Conservation (phyloP, 2,888 invertebrate species). For the Thymelicus acteon region DNA sequence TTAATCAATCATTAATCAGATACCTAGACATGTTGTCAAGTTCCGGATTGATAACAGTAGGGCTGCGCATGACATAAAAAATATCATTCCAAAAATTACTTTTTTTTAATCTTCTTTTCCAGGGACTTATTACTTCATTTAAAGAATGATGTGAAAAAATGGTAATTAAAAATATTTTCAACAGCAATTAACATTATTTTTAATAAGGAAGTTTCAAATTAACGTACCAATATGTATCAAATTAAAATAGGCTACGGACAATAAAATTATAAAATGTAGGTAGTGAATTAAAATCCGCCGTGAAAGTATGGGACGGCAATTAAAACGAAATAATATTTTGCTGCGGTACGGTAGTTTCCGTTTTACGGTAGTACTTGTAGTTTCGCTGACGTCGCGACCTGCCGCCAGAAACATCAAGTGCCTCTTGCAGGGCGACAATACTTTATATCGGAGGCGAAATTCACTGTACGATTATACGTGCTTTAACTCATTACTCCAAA, state of each 20-base stretch:
- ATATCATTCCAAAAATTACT: too few relatives aligned
- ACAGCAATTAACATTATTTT: too few relatives aligned
- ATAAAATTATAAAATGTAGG: not conserved
- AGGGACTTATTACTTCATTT: too few relatives aligned
- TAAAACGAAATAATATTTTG: slow-evolving; percentile 15
- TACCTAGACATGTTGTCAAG: slow-evolving; percentile 2
- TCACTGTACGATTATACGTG: slow-evolving; percentile 4
- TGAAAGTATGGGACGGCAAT: slow-evolving; percentile 1
- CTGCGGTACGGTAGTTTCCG: not conserved
- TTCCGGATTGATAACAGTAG: slow-evolving; percentile 22
- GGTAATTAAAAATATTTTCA: too few relatives aligned
- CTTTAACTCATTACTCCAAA: slow-evolving; percentile 19
- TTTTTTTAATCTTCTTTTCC: too few relatives aligned
- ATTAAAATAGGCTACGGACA: not conserved
- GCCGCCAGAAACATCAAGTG: slow-evolving; percentile 3
- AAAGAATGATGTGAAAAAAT: too few relatives aligned
- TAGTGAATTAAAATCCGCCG: slow-evolving; percentile 6
- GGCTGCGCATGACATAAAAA: slow-evolving; percentile 17
- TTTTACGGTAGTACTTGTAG: not conserved
- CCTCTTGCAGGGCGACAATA: slow-evolving; percentile 5
- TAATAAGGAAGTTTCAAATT: not conserved
- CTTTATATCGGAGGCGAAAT: slow-evolving; percentile 5
- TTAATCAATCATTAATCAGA: not conserved
- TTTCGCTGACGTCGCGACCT: slow-evolving; percentile 21
- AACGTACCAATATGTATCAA: not conserved